These are phyloP conservation scores for Drosophila seclusa DNA, from an alignment of 2,888 invertebrate genomes.

Conservation along the genomic window DNA sequence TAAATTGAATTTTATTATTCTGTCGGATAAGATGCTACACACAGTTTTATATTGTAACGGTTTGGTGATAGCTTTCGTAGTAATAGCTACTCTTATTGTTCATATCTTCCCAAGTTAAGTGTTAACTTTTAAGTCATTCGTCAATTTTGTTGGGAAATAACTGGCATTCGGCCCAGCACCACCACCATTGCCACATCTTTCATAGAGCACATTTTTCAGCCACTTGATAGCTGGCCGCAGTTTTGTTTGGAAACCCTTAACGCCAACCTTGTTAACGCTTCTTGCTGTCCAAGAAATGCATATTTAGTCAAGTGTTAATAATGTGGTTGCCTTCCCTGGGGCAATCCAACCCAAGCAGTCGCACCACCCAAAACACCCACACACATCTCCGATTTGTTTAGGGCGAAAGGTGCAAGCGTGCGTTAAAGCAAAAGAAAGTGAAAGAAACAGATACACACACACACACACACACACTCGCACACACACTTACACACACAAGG, in stretches of 20 bases:
- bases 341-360: conserved; percentile 35
- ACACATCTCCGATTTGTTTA: conserved; percentile 12
- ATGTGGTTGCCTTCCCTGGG: conserved; percentile 75
- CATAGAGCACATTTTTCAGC: conserved; percentile 5
- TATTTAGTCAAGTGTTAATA: conserved; percentile 85
- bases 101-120: not conserved
- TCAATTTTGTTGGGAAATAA: not conserved
- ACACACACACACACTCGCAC: conserved; percentile 23
- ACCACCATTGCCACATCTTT: conserved; percentile 1
- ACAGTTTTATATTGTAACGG: not conserved
- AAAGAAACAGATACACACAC: conserved; percentile 39
- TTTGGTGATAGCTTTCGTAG: not conserved
- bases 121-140: not conserved
- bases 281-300: conserved; percentile 81
- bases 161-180: not conserved
- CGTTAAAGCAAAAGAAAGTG: conserved; percentile 63
- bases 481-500: not conserved
- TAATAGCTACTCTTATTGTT: not conserved
- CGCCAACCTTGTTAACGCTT: conserved; percentile 69
- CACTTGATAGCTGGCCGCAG: conserved; percentile 10
- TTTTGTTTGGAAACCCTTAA: conserved; percentile 48
- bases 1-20: not conserved
- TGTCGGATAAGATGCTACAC: not conserved
- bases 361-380: conserved; percentile 18
- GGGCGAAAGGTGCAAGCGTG: conserved; percentile 74